Base-by-base conservation (phyloP, 1,140 invertebrate species). In the Sinonovacula constricta region DNA sequence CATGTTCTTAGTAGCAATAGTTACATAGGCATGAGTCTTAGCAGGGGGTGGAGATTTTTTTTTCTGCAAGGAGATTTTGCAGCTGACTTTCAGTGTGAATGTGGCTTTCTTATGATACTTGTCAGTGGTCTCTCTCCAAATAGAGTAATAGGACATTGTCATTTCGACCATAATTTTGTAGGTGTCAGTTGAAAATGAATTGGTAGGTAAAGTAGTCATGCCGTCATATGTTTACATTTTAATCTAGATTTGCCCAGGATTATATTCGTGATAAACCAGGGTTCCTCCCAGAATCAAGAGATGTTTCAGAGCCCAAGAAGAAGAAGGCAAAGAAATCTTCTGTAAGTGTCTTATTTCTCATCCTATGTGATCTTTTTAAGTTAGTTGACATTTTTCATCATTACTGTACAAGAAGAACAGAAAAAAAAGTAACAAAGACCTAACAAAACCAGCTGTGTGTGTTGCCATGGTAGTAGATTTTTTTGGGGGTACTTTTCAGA, bases 211-310 rank as follows among this genome's bases (percentile, higher is more conserved):
- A n/a, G n/a, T n/a, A n/a, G n/a, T n/a, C n/a, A n/a, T n/a, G n/a
- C n/a, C n/a, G n/a, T n/a, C n/a, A n/a, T n/a, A n/a, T n/a, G n/a
- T n/a, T n/a, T n/a, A n/a, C n/a, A n/a, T n/a, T 62, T 68, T 54
- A 33, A 36, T 62, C 4, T 34, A 85, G 83, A n/a, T 85, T 81
- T 71, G 60, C 82, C 33, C 53, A 76, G 33, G 78, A 79, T 18
- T 85, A 83, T 80, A 56, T 85, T 14, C 68, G 53, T 22, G 31
- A 65, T n/a, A 83, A 82, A 62, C 82, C 82, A 63, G 74, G 77
- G 65, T 54, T 49, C 51, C 49, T 3, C 0, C 14, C 7, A 15
- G 63, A 69, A 5, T 36, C 66, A 36, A 39, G 34, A 28, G 60
- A 62, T 18, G n/a, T 24, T 63, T 36, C 12, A 34, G 79, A 83